Conservation (phyloP, 1,140 invertebrate genomes). For the Drosophila sp. region DNA sequence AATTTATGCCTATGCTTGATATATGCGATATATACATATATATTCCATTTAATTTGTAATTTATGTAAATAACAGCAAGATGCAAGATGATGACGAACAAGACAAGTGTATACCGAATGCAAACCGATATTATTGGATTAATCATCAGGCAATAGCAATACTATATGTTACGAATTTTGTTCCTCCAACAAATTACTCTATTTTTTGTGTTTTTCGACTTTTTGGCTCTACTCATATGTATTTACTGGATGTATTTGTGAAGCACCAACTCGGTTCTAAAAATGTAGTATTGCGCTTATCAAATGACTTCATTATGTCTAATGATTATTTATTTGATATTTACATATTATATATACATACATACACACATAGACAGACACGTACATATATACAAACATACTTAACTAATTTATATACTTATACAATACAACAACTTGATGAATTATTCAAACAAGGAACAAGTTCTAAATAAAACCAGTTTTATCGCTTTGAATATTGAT, state of each 20-base stretch:
- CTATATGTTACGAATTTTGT: conserved; percentile 56
- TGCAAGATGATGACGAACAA: conserved; percentile 15
- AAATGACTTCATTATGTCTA: conserved; percentile 58
- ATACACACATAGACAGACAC: conserved; percentile 40
- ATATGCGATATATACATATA: conserved; percentile 4
- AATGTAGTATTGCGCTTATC: conserved; percentile 64
- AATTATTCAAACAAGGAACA: conserved; percentile 54
- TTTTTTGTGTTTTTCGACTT: conserved; percentile 17
- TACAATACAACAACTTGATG: conserved; percentile 57
- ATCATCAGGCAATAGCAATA: conserved; percentile 55
- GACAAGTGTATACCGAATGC: conserved; percentile 30
- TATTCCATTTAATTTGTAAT: conserved; percentile 72
- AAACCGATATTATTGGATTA: conserved; percentile 68
- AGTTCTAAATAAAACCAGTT: conserved; percentile 71
- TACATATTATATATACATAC: conserved; percentile 59
- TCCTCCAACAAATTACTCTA: conserved; percentile 40
- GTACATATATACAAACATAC: conserved; percentile 47
- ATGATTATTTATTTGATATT: conserved; percentile 74
- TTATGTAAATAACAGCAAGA: conserved; percentile 61
- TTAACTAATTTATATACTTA: conserved; percentile 79
- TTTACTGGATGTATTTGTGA: conserved; percentile 51
- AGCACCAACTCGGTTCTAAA: conserved; percentile 44
- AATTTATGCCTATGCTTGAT: conserved; percentile 30
- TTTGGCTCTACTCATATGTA: conserved; percentile 50
- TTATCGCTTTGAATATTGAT: conserved; percentile 55